Evolutionary conservation across 1,140 invertebrate genomes (phyloP).

Genomic region (Adelges cooleyi): DNA sequence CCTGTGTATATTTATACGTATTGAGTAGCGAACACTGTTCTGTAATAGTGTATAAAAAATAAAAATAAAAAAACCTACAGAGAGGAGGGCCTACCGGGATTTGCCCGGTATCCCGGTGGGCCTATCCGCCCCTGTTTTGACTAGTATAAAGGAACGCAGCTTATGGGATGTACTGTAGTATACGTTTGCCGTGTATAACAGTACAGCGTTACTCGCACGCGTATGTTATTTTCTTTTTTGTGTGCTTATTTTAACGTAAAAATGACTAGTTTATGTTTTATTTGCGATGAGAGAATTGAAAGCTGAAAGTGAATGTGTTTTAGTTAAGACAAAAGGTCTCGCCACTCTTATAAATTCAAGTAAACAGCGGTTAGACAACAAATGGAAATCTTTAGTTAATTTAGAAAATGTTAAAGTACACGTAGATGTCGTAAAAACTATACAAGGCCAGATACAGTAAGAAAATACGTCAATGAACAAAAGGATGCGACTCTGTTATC

Average conservation of each 20-base stretch:
- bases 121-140: no score
- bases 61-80: no score
- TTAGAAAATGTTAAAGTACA: background rate
- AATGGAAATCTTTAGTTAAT: background rate
- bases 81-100: no score
- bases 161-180: no score
- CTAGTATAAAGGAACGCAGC: no score
- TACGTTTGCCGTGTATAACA: no score
- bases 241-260: background rate
- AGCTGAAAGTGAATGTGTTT: background rate
- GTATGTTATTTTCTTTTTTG: no score
- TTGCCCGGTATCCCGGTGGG: no score
- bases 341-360: background rate
- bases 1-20: no score
- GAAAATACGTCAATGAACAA: background rate
- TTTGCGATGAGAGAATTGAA: background rate
- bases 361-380: background rate
- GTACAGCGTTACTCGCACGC: no score
- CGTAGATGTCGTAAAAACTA: background rate
- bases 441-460: background rate
- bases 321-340: background rate
- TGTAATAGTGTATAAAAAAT: no score
- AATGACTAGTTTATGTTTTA: background rate
- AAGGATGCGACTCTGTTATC: background rate
- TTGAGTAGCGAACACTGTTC: no score